Evolutionary conservation across 2,113 vertebrate species (phyloP).

Genomic region (Sapajus apella): DNA sequence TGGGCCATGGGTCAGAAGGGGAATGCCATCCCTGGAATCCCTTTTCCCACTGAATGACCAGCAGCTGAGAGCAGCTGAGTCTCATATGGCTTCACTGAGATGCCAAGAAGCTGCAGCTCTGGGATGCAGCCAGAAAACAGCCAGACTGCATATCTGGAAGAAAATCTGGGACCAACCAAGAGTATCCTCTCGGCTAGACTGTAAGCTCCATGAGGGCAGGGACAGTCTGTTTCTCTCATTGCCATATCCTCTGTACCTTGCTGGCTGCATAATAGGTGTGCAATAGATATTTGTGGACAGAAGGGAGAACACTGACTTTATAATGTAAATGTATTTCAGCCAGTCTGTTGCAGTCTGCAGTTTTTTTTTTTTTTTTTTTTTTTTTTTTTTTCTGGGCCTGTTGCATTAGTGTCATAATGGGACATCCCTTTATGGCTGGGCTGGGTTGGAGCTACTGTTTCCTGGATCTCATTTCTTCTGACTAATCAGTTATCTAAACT

Average conservation of each 20-base stretch:
- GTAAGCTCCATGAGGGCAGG: fast-evolving
- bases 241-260: fast-evolving
- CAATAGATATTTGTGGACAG: fast-evolving
- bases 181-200: too few relatives aligned
- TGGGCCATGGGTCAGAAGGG: background rate
- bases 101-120: background rate
- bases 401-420: fast-evolving
- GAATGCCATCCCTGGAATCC: background rate
- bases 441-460: background rate
- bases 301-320: background rate
- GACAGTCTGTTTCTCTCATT: background rate
- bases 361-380: too few relatives aligned
- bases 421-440: background rate
- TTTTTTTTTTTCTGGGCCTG: background rate
- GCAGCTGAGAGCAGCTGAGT: background rate
- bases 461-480: background rate
- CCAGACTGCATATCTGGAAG: background rate
- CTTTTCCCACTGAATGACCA: background rate
- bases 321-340: fast-evolving
- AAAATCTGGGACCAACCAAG: fast-evolving
- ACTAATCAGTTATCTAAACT: too few relatives aligned
- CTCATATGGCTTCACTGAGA: fast-evolving
- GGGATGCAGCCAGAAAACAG: background rate
- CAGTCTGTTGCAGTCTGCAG: background rate
- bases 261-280: fast-evolving